These are phyloP conservation scores for Brachylomia viminalis DNA, from an alignment of 2,888 invertebrate species.

Conservation along the genomic window DNA sequence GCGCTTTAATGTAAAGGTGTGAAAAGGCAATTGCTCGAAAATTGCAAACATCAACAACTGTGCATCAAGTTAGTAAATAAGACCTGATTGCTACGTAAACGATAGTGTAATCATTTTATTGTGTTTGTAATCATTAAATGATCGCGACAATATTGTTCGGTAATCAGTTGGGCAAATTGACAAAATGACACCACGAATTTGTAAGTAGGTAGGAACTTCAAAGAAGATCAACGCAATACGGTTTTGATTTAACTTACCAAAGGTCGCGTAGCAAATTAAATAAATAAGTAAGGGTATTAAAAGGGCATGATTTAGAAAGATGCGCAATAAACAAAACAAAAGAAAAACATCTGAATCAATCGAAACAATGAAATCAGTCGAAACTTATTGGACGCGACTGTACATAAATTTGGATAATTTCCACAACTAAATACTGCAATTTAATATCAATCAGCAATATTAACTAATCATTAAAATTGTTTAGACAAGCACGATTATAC, in stretches of 20 bases:
- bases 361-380: too few relatives aligned
- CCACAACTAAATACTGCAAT: slow-evolving; percentile 31
- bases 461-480: slow-evolving; percentile 18
- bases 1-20: slow-evolving; percentile 75
- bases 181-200: slow-evolving; percentile 41
- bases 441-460: slow-evolving; percentile 34
- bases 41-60: slow-evolving; percentile 79
- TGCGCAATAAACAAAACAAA: background rate
- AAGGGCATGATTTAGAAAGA: background rate
- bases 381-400: slow-evolving; percentile 10
- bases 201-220: background rate
- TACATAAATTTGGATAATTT: slow-evolving; percentile 30
- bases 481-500: slow-evolving; percentile 41
- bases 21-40: slow-evolving; percentile 81
- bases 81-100: slow-evolving; percentile 59
- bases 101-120: slow-evolving; percentile 58
- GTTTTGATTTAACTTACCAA: background rate
- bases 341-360: too few relatives aligned
- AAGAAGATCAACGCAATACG: background rate
- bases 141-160: slow-evolving; percentile 49
- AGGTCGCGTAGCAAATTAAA: background rate
- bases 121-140: slow-evolving; percentile 61
- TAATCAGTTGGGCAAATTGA: slow-evolving; percentile 60
- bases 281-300: background rate
- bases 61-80: slow-evolving; percentile 54